Evolutionary conservation across 2,888 invertebrate genomes (phyloP), one percentile per base, ranked within the genome.

Genomic region (Hypolimnas misippus): DNA sequence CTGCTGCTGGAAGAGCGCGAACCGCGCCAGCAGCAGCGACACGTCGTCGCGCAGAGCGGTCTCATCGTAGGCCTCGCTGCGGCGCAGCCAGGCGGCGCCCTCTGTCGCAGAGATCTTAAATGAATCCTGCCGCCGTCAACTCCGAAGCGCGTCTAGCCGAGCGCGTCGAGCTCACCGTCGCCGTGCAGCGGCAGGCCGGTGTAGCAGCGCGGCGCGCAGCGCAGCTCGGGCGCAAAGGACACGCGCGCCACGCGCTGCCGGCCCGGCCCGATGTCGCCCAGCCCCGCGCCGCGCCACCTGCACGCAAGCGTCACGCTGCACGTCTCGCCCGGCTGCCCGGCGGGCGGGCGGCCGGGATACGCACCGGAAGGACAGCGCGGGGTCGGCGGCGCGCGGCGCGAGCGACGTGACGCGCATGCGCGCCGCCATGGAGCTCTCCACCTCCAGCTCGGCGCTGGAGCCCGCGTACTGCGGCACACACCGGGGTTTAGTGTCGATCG

Each of bases 361-460:
- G 72, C 77, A 89, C 82, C 80, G 75, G 73, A 93, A 93, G 66
- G 89, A 7, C 12, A 67, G 55, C 29, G 66, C 66, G 44, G 63
- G 56, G 54, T 65, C 62, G 12, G 91, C 81, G 82, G 95, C 82
- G 83, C 95, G 89, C 7, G 94, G 93, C 63, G 94, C 86, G 68
- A 94, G 94, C 69, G 94, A 83, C 59, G 94, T 93, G 50, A 98
- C 95, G 69, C 94, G 94, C 96, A 98, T 97, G 55, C 94, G 93
- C 75, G 95, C 94, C 70, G 94, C 90, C 90, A 97, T 98, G 4
- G 95, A 95, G 74, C 96, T 98, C 77, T 96, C 95, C 67, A 98
- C 94, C 78, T 95, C 94, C 65, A 98, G 90, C 72, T 96, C 95
- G 74, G 96, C 96, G 68, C 95, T 76, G 54, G 92, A 68, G 70